Percentiles rank a stretch among this genome's conserved stretches.
Conservation (phyloP, 2,113 vertebrate genomes). For the Pteronura brasiliensis region DNA sequence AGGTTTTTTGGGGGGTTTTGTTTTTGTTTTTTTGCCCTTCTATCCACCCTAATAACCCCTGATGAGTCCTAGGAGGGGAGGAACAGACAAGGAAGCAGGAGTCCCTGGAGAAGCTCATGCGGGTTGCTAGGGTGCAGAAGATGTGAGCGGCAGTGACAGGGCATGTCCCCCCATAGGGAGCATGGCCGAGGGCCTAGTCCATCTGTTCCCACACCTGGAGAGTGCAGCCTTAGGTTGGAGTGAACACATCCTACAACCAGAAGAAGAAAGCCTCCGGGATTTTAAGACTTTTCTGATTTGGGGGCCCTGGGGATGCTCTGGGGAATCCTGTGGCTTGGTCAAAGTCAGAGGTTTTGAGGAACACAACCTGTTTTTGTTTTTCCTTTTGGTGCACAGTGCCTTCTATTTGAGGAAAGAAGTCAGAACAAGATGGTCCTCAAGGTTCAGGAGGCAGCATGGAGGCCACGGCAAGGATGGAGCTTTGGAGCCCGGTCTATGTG, state of each 20-base stretch:
- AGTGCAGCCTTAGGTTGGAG: background rate
- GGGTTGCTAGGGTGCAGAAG: too few species aligned
- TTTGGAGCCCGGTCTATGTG: background rate
- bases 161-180: background rate
- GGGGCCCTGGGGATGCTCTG: background rate
- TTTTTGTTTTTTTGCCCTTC: too few species aligned
- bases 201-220: background rate
- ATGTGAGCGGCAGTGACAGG: background rate
- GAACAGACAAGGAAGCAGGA: background rate
- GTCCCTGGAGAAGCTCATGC: background rate
- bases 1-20: background rate
- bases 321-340: background rate
- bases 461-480: background rate
- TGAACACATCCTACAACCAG: background rate
- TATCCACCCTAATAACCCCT: background rate
- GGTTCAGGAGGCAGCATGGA: background rate
- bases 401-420: background rate
- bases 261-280: background rate
- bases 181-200: background rate
- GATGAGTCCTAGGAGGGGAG: background rate
- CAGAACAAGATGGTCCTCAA: background rate
- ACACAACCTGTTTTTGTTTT: background rate
- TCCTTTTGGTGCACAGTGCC: background rate
- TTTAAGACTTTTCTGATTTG: background rate
- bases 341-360: background rate